phyloP scores from a whole-genome alignment of 2,888 invertebrate species.

The Drosophila robusta region DNA sequence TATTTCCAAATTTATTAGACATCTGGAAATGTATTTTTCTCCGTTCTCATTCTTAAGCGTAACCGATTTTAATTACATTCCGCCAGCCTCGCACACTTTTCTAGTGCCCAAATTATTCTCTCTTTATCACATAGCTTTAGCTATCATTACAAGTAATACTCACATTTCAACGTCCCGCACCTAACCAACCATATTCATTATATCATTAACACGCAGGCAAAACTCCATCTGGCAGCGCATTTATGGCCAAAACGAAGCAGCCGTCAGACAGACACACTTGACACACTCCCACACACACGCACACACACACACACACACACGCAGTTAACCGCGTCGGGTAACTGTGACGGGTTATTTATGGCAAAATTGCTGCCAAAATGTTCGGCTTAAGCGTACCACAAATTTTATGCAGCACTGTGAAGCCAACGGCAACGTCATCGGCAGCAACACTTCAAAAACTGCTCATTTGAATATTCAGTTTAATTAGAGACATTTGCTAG shows the following conservation, averaged over 20 bases:
- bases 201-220: slow-evolving; percentile 29
- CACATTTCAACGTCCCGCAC: slow-evolving; percentile 8
- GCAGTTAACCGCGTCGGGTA: slow-evolving; percentile 3
- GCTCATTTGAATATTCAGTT: slow-evolving; percentile 66
- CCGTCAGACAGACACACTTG: slow-evolving; percentile 26
- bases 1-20: too few relatives aligned
- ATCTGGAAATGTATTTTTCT: too few relatives aligned
- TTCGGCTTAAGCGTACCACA: slow-evolving; percentile 52
- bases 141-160: slow-evolving; percentile 5
- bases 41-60: too few relatives aligned
- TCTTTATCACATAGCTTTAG: slow-evolving; percentile 1
- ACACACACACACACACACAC: slow-evolving; percentile 3
- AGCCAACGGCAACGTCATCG: slow-evolving; percentile 27
- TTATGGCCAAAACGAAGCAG: slow-evolving; percentile 28
- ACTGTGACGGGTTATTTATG: slow-evolving; percentile 44
- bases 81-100: slow-evolving; percentile 2
- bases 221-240: slow-evolving; percentile 16
- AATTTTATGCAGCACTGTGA: slow-evolving; percentile 43
- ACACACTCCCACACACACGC: slow-evolving; percentile 32
- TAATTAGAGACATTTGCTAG: slow-evolving; percentile 61
- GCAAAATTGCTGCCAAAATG: slow-evolving; percentile 46
- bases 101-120: neutral
- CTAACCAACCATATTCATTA: slow-evolving; percentile 23
- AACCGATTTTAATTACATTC: too few relatives aligned
- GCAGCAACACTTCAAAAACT: slow-evolving; percentile 24